Evolutionary conservation across 2,888 invertebrate species (phyloP), one percentile per base, ranked within the genome.

Genomic region (Apeira syringaria): DNA sequence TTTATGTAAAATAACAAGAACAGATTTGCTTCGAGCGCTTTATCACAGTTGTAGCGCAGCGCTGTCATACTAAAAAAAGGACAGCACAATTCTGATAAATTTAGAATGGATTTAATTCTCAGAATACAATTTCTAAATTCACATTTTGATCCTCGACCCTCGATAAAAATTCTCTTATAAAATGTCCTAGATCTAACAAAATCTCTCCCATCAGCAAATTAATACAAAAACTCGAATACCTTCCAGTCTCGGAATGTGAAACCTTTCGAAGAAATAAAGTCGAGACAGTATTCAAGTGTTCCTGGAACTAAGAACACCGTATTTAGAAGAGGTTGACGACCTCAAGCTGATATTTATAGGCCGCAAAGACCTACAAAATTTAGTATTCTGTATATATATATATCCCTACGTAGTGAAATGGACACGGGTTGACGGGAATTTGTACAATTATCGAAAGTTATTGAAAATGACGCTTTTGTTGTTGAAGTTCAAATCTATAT

Each of bases 241-340:
- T 29, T n/a, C 27, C 9, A 27, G 41, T 39, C 41, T 29, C 32
- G 36, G 42, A 47, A 47, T 47, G 41, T 39, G 31, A 38, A 25
- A 10, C 24, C 25, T 24, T 8, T 8, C 24, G 17, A 8, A 20
- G 18, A 7, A 20, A 20, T 1, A 7, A 5, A 20, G 7, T 7
- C 5, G 2, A 20, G 20, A 20, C 20, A 42, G 30, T 30, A 31
- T 25, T 32, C 35, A 39, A 35, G 34, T 20, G 35, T 46, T 46
- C 46, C 28, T 33, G 32, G 46, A 46, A 45, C 13, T 25, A 25
- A 15, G 31, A 18, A 17, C 33, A 33, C 45, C 8, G 15, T 30
- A 22, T 6, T 1, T n/a, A 31, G n/a, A n/a, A 28, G 18, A 25
- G 38, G 26, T 31, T 30, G 13, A 8, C 5, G 31, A 15, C 22